Evolutionary conservation across 2,113 vertebrate genomes (phyloP).

Genomic region (Phalacrocorax brasilianus): DNA sequence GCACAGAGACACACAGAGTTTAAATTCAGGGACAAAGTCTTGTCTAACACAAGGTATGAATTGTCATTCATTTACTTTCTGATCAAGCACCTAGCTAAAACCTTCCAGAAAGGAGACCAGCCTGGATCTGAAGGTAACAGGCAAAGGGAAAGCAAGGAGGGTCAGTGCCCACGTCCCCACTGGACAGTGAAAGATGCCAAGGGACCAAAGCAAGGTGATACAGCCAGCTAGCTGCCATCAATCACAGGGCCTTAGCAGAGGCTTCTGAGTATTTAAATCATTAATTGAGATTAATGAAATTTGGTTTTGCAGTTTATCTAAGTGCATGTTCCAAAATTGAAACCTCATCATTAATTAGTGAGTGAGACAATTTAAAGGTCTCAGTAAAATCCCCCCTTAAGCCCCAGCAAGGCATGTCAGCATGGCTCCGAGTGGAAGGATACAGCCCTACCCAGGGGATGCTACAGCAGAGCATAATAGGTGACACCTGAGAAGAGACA

Average conservation of each 20-base stretch:
- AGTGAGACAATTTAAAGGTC: background rate
- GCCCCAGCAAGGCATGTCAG: background rate
- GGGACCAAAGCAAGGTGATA: background rate
- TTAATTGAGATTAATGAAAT: slow-evolving; percentile 52
- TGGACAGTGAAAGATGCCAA: background rate
- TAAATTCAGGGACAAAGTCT: background rate
- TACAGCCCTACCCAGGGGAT: background rate
- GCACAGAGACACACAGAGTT: background rate
- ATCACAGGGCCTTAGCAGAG: background rate
- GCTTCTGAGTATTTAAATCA: background rate
- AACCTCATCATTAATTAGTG: background rate
- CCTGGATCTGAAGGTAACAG: background rate
- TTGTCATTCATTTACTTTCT: background rate
- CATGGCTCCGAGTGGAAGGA: background rate
- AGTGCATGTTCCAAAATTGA: background rate
- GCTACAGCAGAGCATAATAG: background rate
- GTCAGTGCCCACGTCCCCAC: background rate
- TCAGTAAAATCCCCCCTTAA: slow-evolving; percentile 11
- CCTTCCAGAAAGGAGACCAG: background rate
- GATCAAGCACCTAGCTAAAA: background rate
- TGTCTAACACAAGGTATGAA: background rate
- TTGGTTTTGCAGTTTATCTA: background rate
- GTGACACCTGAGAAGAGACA: background rate
- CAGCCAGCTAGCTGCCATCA: background rate
- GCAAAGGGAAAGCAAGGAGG: background rate